Percentiles rank a stretch among this genome's conserved stretches.
Evolutionary conservation across 1,140 invertebrate species (phyloP).

Genomic region (Drosophila virilis): DNA sequence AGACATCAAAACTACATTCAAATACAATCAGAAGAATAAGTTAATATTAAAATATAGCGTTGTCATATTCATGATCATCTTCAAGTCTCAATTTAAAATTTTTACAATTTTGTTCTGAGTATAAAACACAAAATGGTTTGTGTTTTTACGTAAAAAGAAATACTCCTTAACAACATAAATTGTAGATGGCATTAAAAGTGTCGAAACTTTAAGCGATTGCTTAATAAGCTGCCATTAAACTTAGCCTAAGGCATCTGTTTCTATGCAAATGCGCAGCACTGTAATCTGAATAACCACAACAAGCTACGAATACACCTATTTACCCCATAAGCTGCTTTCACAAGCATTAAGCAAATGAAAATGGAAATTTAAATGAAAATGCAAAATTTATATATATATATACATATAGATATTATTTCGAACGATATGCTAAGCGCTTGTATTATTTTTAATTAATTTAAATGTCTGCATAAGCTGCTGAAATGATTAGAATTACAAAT

Average conservation of each 20-base stretch:
- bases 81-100: too few relatives aligned
- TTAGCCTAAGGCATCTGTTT: background rate
- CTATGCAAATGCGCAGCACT: constrained; percentile 36
- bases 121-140: too few relatives aligned
- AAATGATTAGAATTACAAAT: constrained; percentile 17
- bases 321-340: constrained; percentile 66
- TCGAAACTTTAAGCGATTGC: too few relatives aligned
- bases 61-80: too few relatives aligned
- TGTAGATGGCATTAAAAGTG: too few relatives aligned
- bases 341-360: constrained; percentile 77
- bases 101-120: too few relatives aligned
- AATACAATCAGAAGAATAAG: too few relatives aligned
- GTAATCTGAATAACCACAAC: constrained; percentile 4
- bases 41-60: too few relatives aligned
- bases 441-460: constrained; percentile 68
- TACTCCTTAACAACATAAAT: too few relatives aligned
- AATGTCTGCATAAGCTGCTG: constrained; percentile 53
- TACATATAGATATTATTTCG: constrained; percentile 36
- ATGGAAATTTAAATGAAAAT: constrained; percentile 46
- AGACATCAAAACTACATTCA: too few relatives aligned
- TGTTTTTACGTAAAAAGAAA: too few relatives aligned
- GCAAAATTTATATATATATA: background rate
- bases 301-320: background rate
- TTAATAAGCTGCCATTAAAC: background rate
- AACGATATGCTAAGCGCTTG: constrained; percentile 33